Evolutionary conservation across 2,888 invertebrate genomes (phyloP).

Genomic region (Tuberolachnus salignus): DNA sequence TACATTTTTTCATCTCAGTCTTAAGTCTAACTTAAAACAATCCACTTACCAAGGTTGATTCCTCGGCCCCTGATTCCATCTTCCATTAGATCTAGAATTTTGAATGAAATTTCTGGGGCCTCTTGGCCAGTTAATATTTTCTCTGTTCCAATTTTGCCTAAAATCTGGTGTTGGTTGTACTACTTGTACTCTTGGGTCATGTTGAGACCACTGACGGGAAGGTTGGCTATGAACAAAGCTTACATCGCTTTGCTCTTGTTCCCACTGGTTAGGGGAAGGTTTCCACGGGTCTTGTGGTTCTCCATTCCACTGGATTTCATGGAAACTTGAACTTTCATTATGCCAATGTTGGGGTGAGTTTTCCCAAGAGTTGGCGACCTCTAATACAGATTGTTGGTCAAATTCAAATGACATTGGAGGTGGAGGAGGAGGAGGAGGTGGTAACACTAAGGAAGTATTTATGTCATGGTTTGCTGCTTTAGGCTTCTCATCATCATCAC

Average conservation of each 20-base stretch:
- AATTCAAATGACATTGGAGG: slow-evolving; percentile 40
- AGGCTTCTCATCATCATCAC: slow-evolving; percentile 72
- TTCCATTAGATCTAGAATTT: slow-evolving; percentile 19
- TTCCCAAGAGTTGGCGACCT: slow-evolving; percentile 23
- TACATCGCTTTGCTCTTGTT: slow-evolving; percentile 31
- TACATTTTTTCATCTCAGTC: slow-evolving; percentile 46
- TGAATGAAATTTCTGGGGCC: slow-evolving; percentile 40
- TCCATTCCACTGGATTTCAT: slow-evolving; percentile 37
- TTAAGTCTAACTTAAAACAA: slow-evolving; percentile 42
- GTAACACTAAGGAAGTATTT: slow-evolving; percentile 24
- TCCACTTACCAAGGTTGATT: slow-evolving; percentile 52
- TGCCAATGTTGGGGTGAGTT: slow-evolving; percentile 25
- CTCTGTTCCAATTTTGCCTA: slow-evolving; percentile 45
- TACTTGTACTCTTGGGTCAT: slow-evolving; percentile 7
- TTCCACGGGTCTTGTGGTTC: slow-evolving; percentile 46
- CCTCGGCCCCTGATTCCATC: slow-evolving; percentile 51
- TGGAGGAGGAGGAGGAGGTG: slow-evolving; percentile 49
- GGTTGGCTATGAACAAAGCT: slow-evolving; percentile 22
- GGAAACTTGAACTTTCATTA: slow-evolving; percentile 25
- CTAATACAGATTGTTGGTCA: slow-evolving; percentile 23
- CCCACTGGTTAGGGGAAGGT: slow-evolving; percentile 48
- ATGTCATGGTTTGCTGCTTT: slow-evolving; percentile 29
- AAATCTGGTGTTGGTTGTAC: slow-evolving; percentile 13
- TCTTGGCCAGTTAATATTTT: slow-evolving; percentile 37
- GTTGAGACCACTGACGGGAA: slow-evolving; percentile 24